phyloP scores from a whole-genome alignment of 2,113 vertebrate genomes.

The Ammodramus savannarum region DNA sequence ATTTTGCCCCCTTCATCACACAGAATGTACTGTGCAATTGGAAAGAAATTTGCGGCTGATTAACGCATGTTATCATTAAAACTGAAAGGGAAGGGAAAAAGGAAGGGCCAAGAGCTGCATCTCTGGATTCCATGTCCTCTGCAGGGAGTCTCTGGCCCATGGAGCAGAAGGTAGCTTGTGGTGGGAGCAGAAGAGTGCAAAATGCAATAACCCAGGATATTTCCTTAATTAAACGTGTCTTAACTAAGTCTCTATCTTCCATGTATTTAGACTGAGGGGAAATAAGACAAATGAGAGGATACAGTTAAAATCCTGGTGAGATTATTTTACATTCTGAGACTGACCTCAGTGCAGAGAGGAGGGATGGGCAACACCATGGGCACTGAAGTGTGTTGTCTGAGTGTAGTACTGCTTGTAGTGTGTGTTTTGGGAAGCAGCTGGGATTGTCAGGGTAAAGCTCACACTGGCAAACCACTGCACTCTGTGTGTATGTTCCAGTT shows the following conservation, averaged over 20 bases:
- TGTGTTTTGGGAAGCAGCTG: neutral
- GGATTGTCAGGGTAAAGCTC: neutral
- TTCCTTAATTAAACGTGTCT: neutral
- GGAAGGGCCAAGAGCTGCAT: neutral
- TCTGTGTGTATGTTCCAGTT: neutral
- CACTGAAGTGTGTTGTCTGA: fast-evolving
- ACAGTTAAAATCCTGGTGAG: neutral
- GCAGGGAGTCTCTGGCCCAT: neutral
- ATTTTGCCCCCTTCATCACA: neutral
- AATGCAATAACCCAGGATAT: fast-evolving
- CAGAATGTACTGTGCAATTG: neutral
- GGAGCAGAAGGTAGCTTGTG: neutral
- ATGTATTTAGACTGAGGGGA: neutral
- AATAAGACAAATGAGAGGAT: neutral
- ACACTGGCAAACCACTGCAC: neutral
- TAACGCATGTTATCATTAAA: neutral
- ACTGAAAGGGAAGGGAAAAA: neutral
- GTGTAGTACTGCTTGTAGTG: neutral
- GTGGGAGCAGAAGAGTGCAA: neutral
- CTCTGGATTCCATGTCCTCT: neutral
- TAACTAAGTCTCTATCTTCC: neutral
- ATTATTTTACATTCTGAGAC: neutral
- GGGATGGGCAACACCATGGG: fast-evolving
- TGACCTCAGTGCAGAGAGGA: neutral
- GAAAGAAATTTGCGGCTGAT: neutral